Percentiles rank a stretch among this genome's conserved stretches.
These are phyloP conservation scores for Calonectris borealis DNA, from an alignment of 2,113 vertebrate genomes.

Conservation along the genomic window DNA sequence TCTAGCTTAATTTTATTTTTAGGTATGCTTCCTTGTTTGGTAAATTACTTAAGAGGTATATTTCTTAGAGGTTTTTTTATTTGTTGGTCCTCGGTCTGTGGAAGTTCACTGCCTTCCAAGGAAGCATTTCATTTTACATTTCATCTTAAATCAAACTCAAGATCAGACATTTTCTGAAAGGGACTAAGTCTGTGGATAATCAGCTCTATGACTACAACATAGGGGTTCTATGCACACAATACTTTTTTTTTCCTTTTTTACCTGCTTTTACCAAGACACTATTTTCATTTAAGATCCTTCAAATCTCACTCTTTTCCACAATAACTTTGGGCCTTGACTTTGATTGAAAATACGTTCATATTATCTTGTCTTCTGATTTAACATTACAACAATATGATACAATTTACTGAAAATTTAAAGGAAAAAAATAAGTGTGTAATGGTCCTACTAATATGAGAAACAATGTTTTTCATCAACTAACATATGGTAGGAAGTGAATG, in stretches of 20 bases:
- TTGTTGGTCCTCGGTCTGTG: not conserved
- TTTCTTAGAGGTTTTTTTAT: not conserved
- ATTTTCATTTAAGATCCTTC: not conserved
- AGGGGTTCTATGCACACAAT: not conserved
- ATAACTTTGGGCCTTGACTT: not conserved
- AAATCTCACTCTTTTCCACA: not conserved
- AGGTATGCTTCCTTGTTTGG: not conserved
- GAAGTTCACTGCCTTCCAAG: not conserved
- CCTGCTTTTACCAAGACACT: not conserved
- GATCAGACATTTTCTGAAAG: not conserved
- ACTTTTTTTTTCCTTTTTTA: not conserved
- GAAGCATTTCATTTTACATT: not conserved
- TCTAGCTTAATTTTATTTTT: not conserved
- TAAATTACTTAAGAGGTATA: not conserved
- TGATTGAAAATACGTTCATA: not conserved
- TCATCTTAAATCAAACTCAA: not conserved
- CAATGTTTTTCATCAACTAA: not conserved
- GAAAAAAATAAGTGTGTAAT: not conserved
- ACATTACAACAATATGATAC: not conserved
- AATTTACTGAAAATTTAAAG: not conserved
- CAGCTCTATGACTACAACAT: not conserved
- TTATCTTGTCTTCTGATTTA: not conserved
- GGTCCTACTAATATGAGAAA: not conserved
- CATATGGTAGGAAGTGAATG: not conserved
- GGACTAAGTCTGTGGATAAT: not conserved